Conservation (phyloP, 2,113 vertebrate species). For the Aphyosemion australe region DNA sequence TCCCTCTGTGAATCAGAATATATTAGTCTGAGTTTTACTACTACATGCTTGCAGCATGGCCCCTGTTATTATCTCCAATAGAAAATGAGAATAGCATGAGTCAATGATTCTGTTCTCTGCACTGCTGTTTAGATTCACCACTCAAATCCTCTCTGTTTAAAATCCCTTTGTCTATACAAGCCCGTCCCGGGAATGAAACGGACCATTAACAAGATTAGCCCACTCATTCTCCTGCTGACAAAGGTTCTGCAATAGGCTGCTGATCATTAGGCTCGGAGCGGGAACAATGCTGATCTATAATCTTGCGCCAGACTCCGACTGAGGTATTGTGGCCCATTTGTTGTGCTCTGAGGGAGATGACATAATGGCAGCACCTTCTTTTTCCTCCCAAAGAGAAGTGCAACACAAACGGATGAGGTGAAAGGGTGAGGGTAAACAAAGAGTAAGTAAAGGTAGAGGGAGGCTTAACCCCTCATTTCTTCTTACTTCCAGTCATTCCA, state of each 20-base stretch:
- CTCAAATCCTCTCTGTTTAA: slow-evolving; percentile 63
- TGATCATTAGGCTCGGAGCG: slow-evolving; percentile 61
- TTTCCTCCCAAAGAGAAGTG: slow-evolving; percentile 9
- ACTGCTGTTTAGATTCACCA: slow-evolving; percentile 50
- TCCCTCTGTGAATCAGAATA: slow-evolving; percentile 22
- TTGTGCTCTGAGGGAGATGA: slow-evolving; percentile 43
- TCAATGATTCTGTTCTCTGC: slow-evolving; percentile 54
- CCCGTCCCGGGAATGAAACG: slow-evolving; percentile 59
- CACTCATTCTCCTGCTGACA: slow-evolving; percentile 61
- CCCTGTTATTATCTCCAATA: slow-evolving; percentile 52
- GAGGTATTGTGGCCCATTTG: slow-evolving; percentile 55
- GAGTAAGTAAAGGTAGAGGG: slow-evolving; percentile 28
- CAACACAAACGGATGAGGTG: not conserved
- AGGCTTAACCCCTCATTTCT: slow-evolving; percentile 43
- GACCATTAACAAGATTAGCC: slow-evolving; percentile 73
- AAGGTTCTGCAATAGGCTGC: slow-evolving; percentile 53
- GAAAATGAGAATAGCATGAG: slow-evolving; percentile 46
- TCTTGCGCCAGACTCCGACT: slow-evolving; percentile 43
- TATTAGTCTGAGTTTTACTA: slow-evolving; percentile 34
- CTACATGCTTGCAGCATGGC: slow-evolving; percentile 34
- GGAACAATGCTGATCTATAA: slow-evolving; percentile 68
- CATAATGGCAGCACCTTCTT: slow-evolving; percentile 32
- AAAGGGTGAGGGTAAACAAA: slow-evolving; percentile 14
- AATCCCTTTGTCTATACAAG: slow-evolving; percentile 58
- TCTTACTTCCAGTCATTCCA: slow-evolving; percentile 28